Evolutionary conservation across 92 coral and sea anemone genomes (phyloP), one percentile per base, ranked within the genome.

Genomic region (Pocillopora meandrina): DNA sequence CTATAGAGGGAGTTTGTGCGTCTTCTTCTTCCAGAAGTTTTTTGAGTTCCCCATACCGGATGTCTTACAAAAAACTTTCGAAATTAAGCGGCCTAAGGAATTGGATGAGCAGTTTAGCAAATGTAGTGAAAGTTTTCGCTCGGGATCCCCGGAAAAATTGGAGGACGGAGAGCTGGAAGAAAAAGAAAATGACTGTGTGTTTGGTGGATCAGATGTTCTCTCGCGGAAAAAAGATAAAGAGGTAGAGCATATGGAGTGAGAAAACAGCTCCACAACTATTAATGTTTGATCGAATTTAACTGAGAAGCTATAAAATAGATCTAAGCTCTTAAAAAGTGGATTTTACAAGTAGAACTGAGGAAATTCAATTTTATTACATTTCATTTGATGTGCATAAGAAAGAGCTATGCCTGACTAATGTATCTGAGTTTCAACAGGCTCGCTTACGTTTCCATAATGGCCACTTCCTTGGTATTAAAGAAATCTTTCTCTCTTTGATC

Each of bases 11-110:
- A 76, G 80, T 76, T 31, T 76, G 80, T 18, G 55, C 0, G 64
- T 76, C 60, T 76, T 76, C 47, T 76, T 76, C 80, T 76, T 76
- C 42, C 80, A 47, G 16, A 76, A 76, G 18, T 76, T 76, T 76
- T 76, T 76, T 60, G 80, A 76, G 66, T 76, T 76, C 19, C 56
- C 68, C 33, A 14, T 76, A 2, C 80, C 80, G 56, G 52, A 76
- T 58, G 80, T 76, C 33, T 57, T 76, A 31, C 55, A 76, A 60
- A 66, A 76, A 76, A 1, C 66, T 23, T 10, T 58, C n/a, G 15
- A 26, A 57, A 21, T 8, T 56, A 66, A 76, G 34, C 3, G 52
- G 17, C 1, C 34, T n/a, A 26, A 76, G 68, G 80, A 76, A 76
- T 56, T 15, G 56, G n/a, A 31, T 26, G 26, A 60, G 21, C 52